These are phyloP conservation scores for Polia nebulosa DNA, from an alignment of 2,888 invertebrate genomes.

Conservation along the genomic window DNA sequence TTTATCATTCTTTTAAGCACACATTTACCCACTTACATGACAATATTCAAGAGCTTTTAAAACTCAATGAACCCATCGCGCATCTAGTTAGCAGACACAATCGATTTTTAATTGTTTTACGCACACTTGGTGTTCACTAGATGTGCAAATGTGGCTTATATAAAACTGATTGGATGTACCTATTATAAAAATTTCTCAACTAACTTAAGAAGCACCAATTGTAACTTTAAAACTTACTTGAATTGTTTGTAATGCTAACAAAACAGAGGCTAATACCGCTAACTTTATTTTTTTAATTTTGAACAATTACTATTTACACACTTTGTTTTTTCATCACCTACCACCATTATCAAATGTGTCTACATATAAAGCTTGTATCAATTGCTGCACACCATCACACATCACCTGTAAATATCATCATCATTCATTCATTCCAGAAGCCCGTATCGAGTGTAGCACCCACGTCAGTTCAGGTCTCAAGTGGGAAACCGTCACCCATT, in stretches of 20 bases:
- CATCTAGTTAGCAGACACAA: no score
- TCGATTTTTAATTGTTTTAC: no score
- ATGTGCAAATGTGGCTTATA: no score
- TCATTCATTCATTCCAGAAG: conserved; percentile 92
- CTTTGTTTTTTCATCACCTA: conserved; percentile 7
- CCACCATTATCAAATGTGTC: not conserved
- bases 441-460: conserved; percentile 97
- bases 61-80: no score
- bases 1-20: no score
- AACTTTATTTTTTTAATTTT: not conserved
- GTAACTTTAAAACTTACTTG: not conserved
- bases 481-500: conserved; percentile 94
- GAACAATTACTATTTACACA: not conserved
- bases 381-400: conserved; percentile 66
- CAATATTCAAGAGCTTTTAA: not conserved
- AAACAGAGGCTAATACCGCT: not conserved
- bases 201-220: no score
- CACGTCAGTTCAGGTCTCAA: conserved; percentile 92
- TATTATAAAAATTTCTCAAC: no score
- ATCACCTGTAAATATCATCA: conserved; percentile 88
- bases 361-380: conserved; percentile 36
- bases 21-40: not conserved
- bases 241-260: not conserved
- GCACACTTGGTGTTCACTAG: no score
- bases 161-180: no score